phyloP scores from a whole-genome alignment of 2,113 vertebrate species.

The Crotalus helleri region DNA sequence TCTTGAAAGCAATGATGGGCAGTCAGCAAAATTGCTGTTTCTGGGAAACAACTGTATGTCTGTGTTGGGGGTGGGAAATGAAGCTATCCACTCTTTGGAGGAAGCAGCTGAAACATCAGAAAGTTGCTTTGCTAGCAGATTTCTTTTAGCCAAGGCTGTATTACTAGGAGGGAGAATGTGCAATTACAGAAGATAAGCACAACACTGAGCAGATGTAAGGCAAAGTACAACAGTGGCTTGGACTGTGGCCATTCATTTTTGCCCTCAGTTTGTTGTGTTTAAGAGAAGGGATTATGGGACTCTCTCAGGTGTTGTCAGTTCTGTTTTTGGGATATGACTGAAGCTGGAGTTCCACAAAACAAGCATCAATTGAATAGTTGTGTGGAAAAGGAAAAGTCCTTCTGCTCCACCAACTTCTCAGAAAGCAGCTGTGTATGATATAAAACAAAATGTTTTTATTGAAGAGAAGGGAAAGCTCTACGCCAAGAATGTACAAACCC shows the following conservation, averaged over 20 bases:
- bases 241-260: neutral
- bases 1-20: slow-evolving; percentile 55
- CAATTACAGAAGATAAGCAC: neutral
- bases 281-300: neutral
- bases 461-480: neutral
- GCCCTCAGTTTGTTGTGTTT: neutral
- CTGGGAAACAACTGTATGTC: slow-evolving; percentile 36
- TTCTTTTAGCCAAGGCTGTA: neutral
- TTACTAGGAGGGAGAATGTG: neutral
- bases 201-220: neutral
- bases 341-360: neutral
- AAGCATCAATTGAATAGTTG: neutral
- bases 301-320: neutral
- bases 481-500: neutral
- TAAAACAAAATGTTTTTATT: neutral
- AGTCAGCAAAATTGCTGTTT: slow-evolving; percentile 58
- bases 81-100: neutral
- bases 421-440: neutral
- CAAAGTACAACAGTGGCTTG: neutral
- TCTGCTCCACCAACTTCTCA: neutral
- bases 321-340: neutral
- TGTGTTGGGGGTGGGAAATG: neutral
- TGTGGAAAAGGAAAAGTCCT: neutral
- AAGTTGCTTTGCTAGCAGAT: neutral
- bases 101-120: neutral